phyloP scores from a whole-genome alignment of 2,888 invertebrate genomes.

The Agrotis puta region DNA sequence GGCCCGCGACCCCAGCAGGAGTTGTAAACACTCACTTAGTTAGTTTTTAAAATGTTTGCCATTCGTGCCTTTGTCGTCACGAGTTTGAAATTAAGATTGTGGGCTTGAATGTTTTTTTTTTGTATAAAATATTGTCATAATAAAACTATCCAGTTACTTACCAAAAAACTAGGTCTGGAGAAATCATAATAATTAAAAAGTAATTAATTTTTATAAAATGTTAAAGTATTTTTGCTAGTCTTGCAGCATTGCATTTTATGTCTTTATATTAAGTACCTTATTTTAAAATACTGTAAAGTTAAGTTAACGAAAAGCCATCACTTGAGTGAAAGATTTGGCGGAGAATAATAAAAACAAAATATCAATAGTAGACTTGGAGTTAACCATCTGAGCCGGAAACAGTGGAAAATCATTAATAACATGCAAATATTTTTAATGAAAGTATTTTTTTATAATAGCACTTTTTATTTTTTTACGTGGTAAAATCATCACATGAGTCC shows the following conservation, averaged over 20 bases:
- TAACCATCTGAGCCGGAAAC: too few relatives aligned
- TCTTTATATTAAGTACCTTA: conserved; percentile 12
- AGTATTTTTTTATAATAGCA: too few relatives aligned
- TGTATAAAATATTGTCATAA: conserved; percentile 5
- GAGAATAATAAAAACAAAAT: too few relatives aligned
- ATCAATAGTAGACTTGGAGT: too few relatives aligned
- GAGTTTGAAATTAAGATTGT: conserved; percentile 6
- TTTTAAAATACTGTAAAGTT: background rate
- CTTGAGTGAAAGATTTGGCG: too few relatives aligned
- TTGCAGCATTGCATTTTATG: conserved; percentile 50
- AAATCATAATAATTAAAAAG: conserved; percentile 14
- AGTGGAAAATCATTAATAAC: too few relatives aligned
- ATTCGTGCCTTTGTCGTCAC: conserved; percentile 39
- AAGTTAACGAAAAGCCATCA: background rate
- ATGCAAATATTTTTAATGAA: background rate
- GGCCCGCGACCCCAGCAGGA: too few relatives aligned
- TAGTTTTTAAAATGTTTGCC: conserved; percentile 26
- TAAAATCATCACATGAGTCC: too few relatives aligned
- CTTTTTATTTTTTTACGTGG: too few relatives aligned
- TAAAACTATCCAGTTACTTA: conserved; percentile 7
- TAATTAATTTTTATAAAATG: conserved; percentile 24
- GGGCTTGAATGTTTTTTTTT: background rate
- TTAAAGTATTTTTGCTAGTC: conserved; percentile 56
- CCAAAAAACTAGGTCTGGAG: background rate
- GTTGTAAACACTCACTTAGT: conserved; percentile 13